These are phyloP conservation scores for Metopia argyrocephala DNA, from an alignment of 2,888 invertebrate species.

Conservation along the genomic window DNA sequence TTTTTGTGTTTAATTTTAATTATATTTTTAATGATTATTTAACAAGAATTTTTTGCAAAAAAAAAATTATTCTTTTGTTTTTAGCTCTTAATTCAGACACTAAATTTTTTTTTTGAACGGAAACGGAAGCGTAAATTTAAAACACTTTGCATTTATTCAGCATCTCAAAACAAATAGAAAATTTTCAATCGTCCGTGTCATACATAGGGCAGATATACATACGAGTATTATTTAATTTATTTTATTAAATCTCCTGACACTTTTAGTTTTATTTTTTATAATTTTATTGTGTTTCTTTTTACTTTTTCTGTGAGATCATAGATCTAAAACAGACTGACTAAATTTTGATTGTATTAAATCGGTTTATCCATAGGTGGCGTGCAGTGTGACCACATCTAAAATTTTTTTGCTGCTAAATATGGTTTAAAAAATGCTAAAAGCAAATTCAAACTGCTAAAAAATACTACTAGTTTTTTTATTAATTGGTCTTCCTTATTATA, in stretches of 20 bases:
- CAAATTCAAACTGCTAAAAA: too few species aligned
- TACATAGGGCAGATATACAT: too few species aligned
- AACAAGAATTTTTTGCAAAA: slow-evolving; percentile 13
- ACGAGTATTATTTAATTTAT: slow-evolving; percentile 19
- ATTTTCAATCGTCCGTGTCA: neutral
- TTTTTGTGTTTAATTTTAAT: slow-evolving; percentile 6
- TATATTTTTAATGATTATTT: neutral
- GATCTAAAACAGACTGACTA: too few species aligned
- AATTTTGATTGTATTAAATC: too few species aligned
- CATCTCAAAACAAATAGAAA: neutral
- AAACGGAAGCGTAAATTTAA: slow-evolving; percentile 53
- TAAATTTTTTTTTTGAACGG: slow-evolving; percentile 25
- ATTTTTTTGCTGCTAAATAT: too few species aligned
- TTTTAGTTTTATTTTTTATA: too few species aligned
- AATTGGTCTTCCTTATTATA: too few species aligned
- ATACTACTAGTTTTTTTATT: too few species aligned
- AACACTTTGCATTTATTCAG: neutral
- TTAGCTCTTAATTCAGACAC: neutral
- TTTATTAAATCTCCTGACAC: neutral
- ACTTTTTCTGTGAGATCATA: too few species aligned
- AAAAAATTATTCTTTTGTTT: neutral
- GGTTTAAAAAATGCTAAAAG: too few species aligned
- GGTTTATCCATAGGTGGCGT: too few species aligned
- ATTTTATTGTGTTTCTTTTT: neutral
- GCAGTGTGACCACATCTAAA: too few species aligned